Evolutionary conservation across 2,888 invertebrate genomes (phyloP), one percentile per base, ranked within the genome.

Genomic region (Stramonita haemastoma): DNA sequence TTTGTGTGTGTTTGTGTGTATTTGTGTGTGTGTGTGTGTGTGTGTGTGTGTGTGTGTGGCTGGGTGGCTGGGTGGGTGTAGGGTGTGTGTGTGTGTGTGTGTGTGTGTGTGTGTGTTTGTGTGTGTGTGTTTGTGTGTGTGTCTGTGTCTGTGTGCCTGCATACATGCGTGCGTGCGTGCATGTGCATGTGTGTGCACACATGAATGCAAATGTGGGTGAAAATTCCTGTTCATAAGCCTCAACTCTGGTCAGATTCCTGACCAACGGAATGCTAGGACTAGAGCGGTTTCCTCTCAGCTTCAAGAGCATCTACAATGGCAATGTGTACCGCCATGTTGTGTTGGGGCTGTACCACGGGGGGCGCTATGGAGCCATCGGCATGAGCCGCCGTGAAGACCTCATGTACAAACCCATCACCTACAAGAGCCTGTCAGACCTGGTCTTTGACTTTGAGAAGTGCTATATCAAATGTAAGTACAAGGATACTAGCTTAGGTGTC

Each of bases 231-330:
- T 2, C 46, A 46, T 73, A 73, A 5, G 36, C 87, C 81, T 87
- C 57, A 87, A 60, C 32, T 79, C 0, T 26, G 32, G 5, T 36
- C 89, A 96, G 96, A 88, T 96, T 94, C 93, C 93, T 96, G 29
- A 96, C 96, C 32, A 96, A 95, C 93, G 95, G 95, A 15, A 94
- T 95, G 90, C 89, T 94, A 22, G 95, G 94, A 22, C 91, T 96
- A 26, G 96, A 96, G 90, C 92, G 96, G 77, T 96, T 95, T 92
- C 93, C 96, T 19, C 92, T 96, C 84, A 95, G 96, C 90, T 96
- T 96, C 92, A 95, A 96, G 90, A 95, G 95, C 56, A 92, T 92
- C 22, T 96, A 95, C 90, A 93, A 93, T 85, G 95, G 95, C 26
- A 93, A 93, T 77, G 92, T 92, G 4, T 95, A 96, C 91, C 93